Evolutionary conservation across 2,113 vertebrate species (phyloP), one percentile per base, ranked within the genome.

Genomic region (Crotalus horridus): DNA sequence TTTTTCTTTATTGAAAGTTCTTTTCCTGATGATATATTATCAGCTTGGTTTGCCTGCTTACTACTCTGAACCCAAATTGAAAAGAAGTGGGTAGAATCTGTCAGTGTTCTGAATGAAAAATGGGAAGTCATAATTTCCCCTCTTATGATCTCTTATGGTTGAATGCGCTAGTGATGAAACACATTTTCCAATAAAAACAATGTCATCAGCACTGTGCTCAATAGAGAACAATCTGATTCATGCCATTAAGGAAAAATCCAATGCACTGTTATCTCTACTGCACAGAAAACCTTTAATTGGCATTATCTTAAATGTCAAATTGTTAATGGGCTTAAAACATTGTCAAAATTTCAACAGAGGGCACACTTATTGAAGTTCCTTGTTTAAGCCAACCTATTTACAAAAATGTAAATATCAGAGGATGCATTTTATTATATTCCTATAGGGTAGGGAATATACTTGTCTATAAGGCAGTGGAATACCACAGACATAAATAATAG

Each of bases 151-250:
- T 43, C 55, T 39, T 95, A 86, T 58, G 56, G 53, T 26, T 89
- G 64, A 88, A 53, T 91, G 94, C 90, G 89, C 92, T 90, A 54
- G 89, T 88, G 94, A 87, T 55, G 26, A 26, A 33, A 64, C 3
- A 23, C 23, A 74, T 91, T 92, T 87, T 29, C 39, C 74, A n/a
- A 90, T 93, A 95, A 92, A 74, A 53, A 94, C 61, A 87, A 88
- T 91, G 89, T 48, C 11, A 81, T 39, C 85, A 74, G 55, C 74
- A 74, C 51, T 88, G 17, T 48, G 91, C 87, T 90, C 94, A 89
- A 89, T 94, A 33, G 43, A 86, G 39, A 43, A 90, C 33, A 85
- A 90, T 81, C 59, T 96, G 93, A 94, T 96, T 94, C 95, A 91
- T 17, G 92, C 48, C 24, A 43, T 51, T 64, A 90, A 90, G 89